Percentiles rank a stretch among this genome's conserved stretches.
These are phyloP conservation scores for Eilema griseolum DNA, from an alignment of 2,888 invertebrate genomes.

Conservation along the genomic window DNA sequence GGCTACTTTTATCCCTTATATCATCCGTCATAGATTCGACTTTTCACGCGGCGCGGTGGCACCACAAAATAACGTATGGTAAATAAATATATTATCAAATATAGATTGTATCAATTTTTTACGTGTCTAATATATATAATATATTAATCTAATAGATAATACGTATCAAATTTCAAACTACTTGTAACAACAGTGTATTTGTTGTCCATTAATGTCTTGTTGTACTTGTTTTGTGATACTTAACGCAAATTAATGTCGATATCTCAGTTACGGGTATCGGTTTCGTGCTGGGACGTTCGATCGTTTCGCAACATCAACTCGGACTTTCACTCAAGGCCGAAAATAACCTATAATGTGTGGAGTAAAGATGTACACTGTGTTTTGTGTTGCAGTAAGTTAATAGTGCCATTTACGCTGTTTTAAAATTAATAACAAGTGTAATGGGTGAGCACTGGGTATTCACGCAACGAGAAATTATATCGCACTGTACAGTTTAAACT, in stretches of 20 bases:
- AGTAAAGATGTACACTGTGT: constrained; percentile 23
- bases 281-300: constrained; percentile 27
- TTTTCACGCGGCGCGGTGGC: neutral
- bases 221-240: constrained; percentile 5
- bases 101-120: neutral
- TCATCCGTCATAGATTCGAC: neutral
- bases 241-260: constrained; percentile 9
- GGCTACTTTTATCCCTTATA: too few species aligned
- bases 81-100: neutral
- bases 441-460: neutral
- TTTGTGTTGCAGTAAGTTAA: constrained; percentile 46
- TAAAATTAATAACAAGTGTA: neutral
- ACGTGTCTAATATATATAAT: constrained; percentile 12
- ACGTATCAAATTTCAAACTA: constrained; percentile 13
- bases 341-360: constrained; percentile 65
- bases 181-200: constrained; percentile 6
- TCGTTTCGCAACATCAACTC: constrained; percentile 51
- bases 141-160: too few species aligned
- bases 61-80: neutral
- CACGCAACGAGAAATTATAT: neutral
- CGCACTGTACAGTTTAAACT: too few species aligned
- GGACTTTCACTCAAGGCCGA: constrained; percentile 82
- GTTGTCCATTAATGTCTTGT: constrained; percentile 2
- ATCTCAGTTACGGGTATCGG: constrained; percentile 32
- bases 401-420: neutral